phyloP scores from a whole-genome alignment of 2,113 vertebrate species.

The Chaetodon auriga region DNA sequence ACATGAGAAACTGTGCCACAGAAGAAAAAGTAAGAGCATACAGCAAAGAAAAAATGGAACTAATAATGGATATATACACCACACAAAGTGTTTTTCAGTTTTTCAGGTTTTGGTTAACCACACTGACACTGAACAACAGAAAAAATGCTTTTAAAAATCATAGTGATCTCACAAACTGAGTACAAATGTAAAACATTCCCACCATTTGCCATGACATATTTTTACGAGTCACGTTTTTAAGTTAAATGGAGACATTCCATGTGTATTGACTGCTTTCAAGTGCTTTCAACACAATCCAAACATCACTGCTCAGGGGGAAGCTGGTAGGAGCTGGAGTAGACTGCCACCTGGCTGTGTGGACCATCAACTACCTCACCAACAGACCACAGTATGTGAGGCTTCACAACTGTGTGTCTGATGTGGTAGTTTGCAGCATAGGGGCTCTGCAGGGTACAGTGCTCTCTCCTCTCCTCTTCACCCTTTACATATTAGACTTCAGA shows the following conservation, averaged over 20 bases:
- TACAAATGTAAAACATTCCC: background rate
- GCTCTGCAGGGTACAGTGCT: too few species aligned
- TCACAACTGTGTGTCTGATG: too few species aligned
- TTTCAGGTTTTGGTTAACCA: background rate
- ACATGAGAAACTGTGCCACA: constrained; percentile 12
- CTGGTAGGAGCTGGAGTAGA: too few species aligned
- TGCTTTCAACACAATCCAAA: too few species aligned
- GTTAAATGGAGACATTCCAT: background rate
- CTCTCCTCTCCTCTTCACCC: too few species aligned
- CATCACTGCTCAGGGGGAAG: too few species aligned
- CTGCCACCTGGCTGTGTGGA: too few species aligned
- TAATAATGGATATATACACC: constrained; percentile 1
- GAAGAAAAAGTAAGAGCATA: constrained; percentile 14
- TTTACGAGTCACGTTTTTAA: background rate
- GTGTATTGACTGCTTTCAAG: too few species aligned
- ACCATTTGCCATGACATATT: background rate
- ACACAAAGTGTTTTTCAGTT: constrained; percentile 4
- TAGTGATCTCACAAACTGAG: background rate
- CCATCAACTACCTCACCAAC: too few species aligned
- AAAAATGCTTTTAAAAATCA: background rate
- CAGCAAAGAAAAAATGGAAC: constrained; percentile 25
- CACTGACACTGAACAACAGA: constrained; percentile 3
- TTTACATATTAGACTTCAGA: too few species aligned
- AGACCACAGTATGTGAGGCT: too few species aligned
- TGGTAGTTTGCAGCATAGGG: too few species aligned